Evolutionary conservation across 2,113 vertebrate genomes (phyloP).

Genomic region (Channa argus): DNA sequence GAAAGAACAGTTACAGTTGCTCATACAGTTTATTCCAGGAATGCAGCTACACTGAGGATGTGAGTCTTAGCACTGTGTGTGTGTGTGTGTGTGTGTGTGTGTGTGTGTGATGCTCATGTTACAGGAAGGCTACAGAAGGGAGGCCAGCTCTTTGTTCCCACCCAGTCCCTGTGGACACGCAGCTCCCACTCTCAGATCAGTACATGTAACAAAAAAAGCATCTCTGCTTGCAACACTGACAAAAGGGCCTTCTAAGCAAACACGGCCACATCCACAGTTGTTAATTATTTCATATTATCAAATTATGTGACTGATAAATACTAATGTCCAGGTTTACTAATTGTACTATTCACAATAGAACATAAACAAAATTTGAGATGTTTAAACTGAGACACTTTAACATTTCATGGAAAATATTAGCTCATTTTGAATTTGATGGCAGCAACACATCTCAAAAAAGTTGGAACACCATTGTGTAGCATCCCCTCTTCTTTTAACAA

Average conservation of each 20-base stretch:
- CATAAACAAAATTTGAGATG: too few species aligned
- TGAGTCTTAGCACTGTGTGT: conserved; percentile 6
- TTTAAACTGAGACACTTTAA: too few species aligned
- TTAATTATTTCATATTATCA: not conserved
- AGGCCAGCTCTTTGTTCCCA: conserved; percentile 57
- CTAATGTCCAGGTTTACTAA: not conserved
- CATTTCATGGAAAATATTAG: too few species aligned
- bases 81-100: conserved; percentile 23
- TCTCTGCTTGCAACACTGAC: conserved; percentile 4
- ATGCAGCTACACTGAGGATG: conserved; percentile 26
- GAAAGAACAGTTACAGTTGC: conserved; percentile 22
- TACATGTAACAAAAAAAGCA: conserved; percentile 23
- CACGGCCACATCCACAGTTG: not conserved
- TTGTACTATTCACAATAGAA: too few species aligned
- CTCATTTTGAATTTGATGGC: too few species aligned
- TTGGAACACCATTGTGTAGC: too few species aligned
- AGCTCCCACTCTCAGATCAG: conserved; percentile 41
- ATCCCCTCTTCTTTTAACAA: too few species aligned
- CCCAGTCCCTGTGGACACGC: conserved; percentile 63
- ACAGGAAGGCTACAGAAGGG: conserved; percentile 52
- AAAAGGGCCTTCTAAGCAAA: not conserved
- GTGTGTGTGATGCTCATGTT: conserved; percentile 57
- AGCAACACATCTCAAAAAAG: too few species aligned
- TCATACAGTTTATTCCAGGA: conserved; percentile 49
- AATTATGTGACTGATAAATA: not conserved